Conservation (phyloP, 2,113 vertebrate genomes). For the Girardinichthys multiradiatus region DNA sequence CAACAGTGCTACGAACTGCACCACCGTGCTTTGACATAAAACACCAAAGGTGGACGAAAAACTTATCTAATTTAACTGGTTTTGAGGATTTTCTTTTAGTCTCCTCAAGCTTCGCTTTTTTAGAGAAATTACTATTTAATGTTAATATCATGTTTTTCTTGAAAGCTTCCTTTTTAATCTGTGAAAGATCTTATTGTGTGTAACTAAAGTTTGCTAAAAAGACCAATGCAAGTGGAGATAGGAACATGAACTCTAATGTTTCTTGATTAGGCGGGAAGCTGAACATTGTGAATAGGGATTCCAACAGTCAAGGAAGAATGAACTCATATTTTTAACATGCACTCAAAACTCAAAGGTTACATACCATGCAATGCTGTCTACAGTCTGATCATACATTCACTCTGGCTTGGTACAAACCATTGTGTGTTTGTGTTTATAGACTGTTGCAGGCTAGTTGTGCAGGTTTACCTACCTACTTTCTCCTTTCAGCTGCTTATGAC, state of each 20-base stretch:
- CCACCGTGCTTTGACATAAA: no score
- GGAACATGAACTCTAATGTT: neutral
- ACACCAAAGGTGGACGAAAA: no score
- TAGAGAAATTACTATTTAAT: no score
- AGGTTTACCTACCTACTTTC: constrained; percentile 70
- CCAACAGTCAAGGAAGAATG: constrained; percentile 3
- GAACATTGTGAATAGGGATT: neutral
- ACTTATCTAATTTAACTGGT: neutral
- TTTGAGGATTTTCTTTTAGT: neutral
- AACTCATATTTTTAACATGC: neutral
- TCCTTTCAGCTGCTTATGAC: constrained; percentile 51
- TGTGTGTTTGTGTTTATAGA: constrained; percentile 3
- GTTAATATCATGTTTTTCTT: neutral
- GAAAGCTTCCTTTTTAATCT: neutral
- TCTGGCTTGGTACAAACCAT: constrained; percentile 31
- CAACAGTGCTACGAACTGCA: no score
- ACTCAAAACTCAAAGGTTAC: constrained; percentile 3
- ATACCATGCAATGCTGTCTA: constrained; percentile 27
- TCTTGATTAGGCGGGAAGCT: constrained; percentile 4
- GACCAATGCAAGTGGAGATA: neutral
- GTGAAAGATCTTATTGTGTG: neutral
- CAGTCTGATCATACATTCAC: constrained; percentile 22
- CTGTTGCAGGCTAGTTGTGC: constrained; percentile 42
- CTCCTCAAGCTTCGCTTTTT: no score
- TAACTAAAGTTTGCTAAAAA: neutral